Base-by-base conservation (phyloP, 2,888 invertebrate species). In the Nasonia oneida region DNA sequence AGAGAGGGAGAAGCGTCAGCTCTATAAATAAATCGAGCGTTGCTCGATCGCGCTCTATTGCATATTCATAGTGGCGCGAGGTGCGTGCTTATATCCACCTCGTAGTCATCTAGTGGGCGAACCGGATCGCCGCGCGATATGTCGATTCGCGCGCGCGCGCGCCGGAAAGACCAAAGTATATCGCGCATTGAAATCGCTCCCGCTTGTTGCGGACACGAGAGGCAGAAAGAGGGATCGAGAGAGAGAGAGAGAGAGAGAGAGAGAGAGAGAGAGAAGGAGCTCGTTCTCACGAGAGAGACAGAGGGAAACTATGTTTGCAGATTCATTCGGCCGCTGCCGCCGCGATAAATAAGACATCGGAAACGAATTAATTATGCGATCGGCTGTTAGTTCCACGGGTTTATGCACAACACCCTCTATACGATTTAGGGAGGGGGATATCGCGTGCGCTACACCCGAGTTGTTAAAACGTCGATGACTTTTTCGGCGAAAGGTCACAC, bases 21-120 rank as follows among this genome's bases (percentile, higher is more conserved):
- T 89, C 90, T 93, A 93, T 93, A 93, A 93, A 92, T 93, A 93
- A 92, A 92, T 91, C 90, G 89, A 86, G 79, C 88, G 91, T 90
- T 91, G 86, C 84, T 86, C 84, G 87, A 81, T 86, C 85, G 85
- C 18, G 85, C 18, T 3, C 53, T 92, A 91, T 93, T 93, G 93
- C 92, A 92, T 93, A 93, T 93, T 93, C 92, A 93, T 93, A 92
- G 88, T 86, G 88, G 89, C 88, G 88, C 88, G 87, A 87, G 86
- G 84, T 84, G 89, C 88, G 89, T 88, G 89, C 87, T 47, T 61
- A 61, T 61, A 61, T 61, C 57, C 57, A 61, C 23, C 57, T 57
- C 57, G 88, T 86, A 42, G 93, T 61, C 61, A 47, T 29, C n/a
- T 64, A 81, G 82, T 93, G 93, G 93, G 93, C 93, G 92, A 93